Percentiles rank a stretch among this genome's conserved stretches.
Evolutionary conservation across 1,140 invertebrate genomes (phyloP).

Genomic region (Pogonus chalceus): DNA sequence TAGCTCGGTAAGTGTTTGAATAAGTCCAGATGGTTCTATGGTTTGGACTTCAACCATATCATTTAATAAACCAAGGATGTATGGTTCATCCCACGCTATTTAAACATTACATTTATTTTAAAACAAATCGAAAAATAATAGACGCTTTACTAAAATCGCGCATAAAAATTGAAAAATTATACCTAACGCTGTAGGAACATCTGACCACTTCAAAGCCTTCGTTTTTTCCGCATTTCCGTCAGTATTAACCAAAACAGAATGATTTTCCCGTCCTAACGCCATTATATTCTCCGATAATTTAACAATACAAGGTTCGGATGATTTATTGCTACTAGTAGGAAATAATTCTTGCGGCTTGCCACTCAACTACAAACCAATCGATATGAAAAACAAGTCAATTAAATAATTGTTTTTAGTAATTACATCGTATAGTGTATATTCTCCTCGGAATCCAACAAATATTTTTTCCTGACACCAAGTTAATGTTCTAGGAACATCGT

Average conservation of each 20-base stretch:
- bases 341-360: slow-evolving; percentile 72
- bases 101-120: too few species aligned
- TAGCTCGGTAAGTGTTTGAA: slow-evolving; percentile 67
- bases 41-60: slow-evolving; percentile 67
- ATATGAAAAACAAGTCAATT: background rate
- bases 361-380: slow-evolving; percentile 13
- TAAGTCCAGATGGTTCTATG: slow-evolving; percentile 52
- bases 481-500: slow-evolving; percentile 74
- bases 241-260: slow-evolving; percentile 69
- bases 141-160: too few species aligned
- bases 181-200: slow-evolving; percentile 66
- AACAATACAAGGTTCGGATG: slow-evolving; percentile 72
- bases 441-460: slow-evolving; percentile 73
- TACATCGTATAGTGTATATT: slow-evolving; percentile 71
- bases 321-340: slow-evolving; percentile 66
- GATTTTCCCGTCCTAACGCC: slow-evolving; percentile 71
- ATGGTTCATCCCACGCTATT: slow-evolving; percentile 88
- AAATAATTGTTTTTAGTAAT: slow-evolving; percentile 14
- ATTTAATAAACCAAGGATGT: slow-evolving; percentile 70
- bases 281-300: slow-evolving; percentile 63
- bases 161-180: too few species aligned
- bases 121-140: too few species aligned
- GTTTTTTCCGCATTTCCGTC: slow-evolving; percentile 58
- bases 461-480: slow-evolving; percentile 78
- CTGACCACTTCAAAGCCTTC: slow-evolving; percentile 72